phyloP scores from a whole-genome alignment of 1,140 invertebrate species.

The Eulimnadia texana region DNA sequence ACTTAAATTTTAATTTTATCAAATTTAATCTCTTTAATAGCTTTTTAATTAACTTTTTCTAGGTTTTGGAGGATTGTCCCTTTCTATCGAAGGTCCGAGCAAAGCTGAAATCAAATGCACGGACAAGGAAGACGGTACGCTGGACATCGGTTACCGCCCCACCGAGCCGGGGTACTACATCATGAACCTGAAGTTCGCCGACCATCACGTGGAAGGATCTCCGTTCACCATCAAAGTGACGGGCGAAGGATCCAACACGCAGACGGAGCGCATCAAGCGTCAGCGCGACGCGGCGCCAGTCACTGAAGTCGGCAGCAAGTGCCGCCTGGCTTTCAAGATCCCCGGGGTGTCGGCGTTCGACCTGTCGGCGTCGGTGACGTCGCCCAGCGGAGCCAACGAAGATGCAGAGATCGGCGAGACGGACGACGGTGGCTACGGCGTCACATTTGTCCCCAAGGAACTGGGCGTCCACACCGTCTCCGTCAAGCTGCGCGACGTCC shows the following conservation, averaged over 20 bases:
- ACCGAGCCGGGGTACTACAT: conserved; percentile 96
- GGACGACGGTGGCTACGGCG: conserved; percentile 85
- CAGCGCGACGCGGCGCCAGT: conserved; percentile 82
- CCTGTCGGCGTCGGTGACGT: conserved; percentile 77
- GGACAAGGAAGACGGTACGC: conserved; percentile 90
- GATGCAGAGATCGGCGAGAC: conserved; percentile 81
- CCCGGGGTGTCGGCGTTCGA: conserved; percentile 87
- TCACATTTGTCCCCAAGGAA: conserved; percentile 94
- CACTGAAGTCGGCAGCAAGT: conserved; percentile 88
- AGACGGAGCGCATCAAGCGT: conserved; percentile 76
- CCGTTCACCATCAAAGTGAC: conserved; percentile 83
- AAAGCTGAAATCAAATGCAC: conserved; percentile 95
- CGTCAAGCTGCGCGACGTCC: conserved; percentile 90
- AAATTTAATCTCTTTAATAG: too few species aligned
- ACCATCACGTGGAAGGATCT: conserved; percentile 90
- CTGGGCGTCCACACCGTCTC: conserved; percentile 91
- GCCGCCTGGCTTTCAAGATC: conserved; percentile 92
- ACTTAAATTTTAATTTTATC: too few species aligned
- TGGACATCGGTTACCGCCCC: conserved; percentile 89
- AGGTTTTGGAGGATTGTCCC: conserved; percentile 81
- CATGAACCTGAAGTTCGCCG: conserved; percentile 92
- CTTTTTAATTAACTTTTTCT: too few species aligned
- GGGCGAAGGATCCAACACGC: conserved; percentile 76
- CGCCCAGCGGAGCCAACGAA: conserved; percentile 77
- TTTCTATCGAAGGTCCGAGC: conserved; percentile 82